Evolutionary conservation across 2,888 invertebrate species (phyloP).

Genomic region (Mongoloraphidia duomilia): DNA sequence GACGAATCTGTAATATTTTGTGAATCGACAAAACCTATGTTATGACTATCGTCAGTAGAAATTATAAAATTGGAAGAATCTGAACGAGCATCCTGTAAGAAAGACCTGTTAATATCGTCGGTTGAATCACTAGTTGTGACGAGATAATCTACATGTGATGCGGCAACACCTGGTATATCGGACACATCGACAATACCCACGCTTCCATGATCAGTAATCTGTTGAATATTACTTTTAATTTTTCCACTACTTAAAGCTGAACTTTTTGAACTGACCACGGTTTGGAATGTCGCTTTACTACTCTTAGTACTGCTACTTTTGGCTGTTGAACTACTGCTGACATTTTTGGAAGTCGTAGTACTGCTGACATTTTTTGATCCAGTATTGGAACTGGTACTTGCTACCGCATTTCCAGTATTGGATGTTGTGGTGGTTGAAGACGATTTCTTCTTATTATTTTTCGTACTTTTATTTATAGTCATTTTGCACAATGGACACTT

Average conservation of each 20-base stretch:
- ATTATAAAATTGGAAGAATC: not conserved
- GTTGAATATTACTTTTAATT: slow-evolving; percentile 21
- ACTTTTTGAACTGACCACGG: slow-evolving; percentile 23
- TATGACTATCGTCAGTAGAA: not conserved
- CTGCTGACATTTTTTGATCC: not conserved
- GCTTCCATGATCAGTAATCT: not conserved
- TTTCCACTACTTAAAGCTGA: slow-evolving; percentile 27
- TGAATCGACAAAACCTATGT: not conserved
- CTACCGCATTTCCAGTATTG: no score
- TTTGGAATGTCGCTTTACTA: not conserved
- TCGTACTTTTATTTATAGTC: no score
- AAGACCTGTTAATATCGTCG: not conserved
- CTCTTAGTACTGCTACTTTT: not conserved
- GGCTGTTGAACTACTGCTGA: not conserved
- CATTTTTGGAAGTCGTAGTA: not conserved
- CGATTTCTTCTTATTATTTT: no score
- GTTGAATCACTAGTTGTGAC: not conserved
- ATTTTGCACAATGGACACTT: no score
- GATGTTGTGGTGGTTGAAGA: no score
- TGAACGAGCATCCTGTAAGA: no score
- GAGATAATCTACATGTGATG: not conserved
- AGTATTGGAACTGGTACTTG: not conserved
- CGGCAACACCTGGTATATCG: not conserved
- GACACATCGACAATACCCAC: not conserved
- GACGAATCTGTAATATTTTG: not conserved